Evolutionary conservation across 2,888 invertebrate species (phyloP).

Genomic region (Calameuta filiformis): DNA sequence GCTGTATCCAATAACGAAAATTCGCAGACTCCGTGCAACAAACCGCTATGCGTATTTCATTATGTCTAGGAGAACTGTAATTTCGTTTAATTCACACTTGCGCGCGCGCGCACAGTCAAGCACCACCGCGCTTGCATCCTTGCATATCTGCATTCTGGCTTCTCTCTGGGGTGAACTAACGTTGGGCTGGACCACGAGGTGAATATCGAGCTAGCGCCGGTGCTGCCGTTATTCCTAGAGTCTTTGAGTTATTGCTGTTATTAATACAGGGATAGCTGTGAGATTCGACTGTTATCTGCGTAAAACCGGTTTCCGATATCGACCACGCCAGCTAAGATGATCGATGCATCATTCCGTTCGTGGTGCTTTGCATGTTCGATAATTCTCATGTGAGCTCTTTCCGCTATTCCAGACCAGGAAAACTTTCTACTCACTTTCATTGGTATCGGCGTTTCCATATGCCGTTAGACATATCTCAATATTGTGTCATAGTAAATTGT

Average conservation of each 20-base stretch:
- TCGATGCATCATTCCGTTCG: conserved; percentile 28
- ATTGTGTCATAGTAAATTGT: no score
- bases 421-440: neutral
- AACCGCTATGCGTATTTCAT: conserved; percentile 41
- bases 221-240: conserved; percentile 34
- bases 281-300: conserved; percentile 36
- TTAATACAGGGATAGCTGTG: conserved; percentile 52
- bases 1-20: neutral
- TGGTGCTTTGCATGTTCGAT: neutral
- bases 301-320: conserved; percentile 47
- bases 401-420: neutral
- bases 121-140: conserved; percentile 14
- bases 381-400: neutral
- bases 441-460: neutral
- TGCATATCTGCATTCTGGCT: conserved; percentile 22
- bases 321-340: conserved; percentile 38
- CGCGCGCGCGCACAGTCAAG: conserved; percentile 1
- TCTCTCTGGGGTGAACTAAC: conserved; percentile 41
- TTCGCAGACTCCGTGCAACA: neutral
- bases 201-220: conserved; percentile 38
- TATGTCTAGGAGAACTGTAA: conserved; percentile 48
- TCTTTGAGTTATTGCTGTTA: conserved; percentile 51
- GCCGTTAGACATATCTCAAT: neutral
- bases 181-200: conserved; percentile 33
- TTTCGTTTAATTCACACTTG: conserved; percentile 39